Percentiles rank a stretch among this genome's conserved stretches.
Conservation (phyloP, 2,888 invertebrate species). For the Balanococcus diminutus region DNA sequence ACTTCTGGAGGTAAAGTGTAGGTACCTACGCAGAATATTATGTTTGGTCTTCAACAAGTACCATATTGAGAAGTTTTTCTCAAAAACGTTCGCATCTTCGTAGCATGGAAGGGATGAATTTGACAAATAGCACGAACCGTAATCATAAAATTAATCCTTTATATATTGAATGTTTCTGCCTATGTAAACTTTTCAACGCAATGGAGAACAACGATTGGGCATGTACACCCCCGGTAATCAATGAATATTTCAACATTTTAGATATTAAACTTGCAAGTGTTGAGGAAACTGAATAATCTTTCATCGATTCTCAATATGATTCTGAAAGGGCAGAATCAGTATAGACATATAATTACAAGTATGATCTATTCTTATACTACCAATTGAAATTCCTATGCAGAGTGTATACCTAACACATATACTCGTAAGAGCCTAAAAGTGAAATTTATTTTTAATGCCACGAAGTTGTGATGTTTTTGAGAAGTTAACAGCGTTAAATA, state of each 20-base stretch:
- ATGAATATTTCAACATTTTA: neutral
- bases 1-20: neutral
- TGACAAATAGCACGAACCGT: neutral
- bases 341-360: neutral
- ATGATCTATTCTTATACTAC: no score
- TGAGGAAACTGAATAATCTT: no score
- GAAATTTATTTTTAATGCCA: constrained; percentile 28
- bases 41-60: neutral
- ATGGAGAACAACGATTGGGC: neutral
- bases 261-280: neutral
- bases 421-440: neutral
- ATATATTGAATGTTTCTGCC: neutral
- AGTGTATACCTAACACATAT: no score
- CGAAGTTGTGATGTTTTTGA: constrained; percentile 3
- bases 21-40: neutral
- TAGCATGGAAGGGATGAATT: neutral
- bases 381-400: no score
- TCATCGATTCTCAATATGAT: neutral
- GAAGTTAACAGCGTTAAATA: constrained; percentile 20
- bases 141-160: neutral
- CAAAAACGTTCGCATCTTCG: neutral
- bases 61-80: neutral
- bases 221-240: neutral
- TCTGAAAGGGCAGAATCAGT: neutral
- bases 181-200: neutral